Evolutionary conservation across 2,888 invertebrate species (phyloP), one percentile per base, ranked within the genome.

Genomic region (Watsonalla cultraria): DNA sequence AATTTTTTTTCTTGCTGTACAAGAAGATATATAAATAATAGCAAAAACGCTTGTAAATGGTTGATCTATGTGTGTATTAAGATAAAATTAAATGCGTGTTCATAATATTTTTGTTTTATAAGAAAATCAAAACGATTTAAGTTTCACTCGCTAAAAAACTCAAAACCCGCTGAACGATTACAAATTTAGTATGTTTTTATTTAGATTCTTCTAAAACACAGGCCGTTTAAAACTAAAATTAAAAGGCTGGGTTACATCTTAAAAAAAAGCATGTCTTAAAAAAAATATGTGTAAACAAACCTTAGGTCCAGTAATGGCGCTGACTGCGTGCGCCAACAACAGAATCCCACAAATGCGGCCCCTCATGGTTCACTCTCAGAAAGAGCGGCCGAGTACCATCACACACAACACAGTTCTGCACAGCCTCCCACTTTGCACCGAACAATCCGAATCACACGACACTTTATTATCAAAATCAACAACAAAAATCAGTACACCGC

Each of bases 301-400:
- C 78, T 89, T 89, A 56, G 89, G 90, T 76, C 83, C 89, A 66
- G 90, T 90, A 60, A 90, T 90, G 80, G 90, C 90, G 78, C 82
- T 80, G 75, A 84, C 90, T 59, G 81, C 80, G 66, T 88, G 89
- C 87, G 85, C 89, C 89, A 90, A 78, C 69, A 90, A 70, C 75
- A 90, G 71, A 66, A 87, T 74, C 73, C 75, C 74, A 74, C 77
- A 84, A 76, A 86, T 75, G 76, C 76, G 77, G 70, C 82, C 82
- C 82, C 84, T 90, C 89, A 90, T 90, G 78, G 81, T 89, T 81
- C 82, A 80, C 85, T 84, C 84, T 83, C 78, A 79, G 75, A 72
- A 71, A 84, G 84, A 85, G 85, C 72, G 77, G 83, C 87, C 76
- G 84, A 87, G 83, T 86, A 86, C 71, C 88, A 90, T 90, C 85